These are phyloP conservation scores for Lobophora halterata DNA, from an alignment of 2,888 invertebrate species.

Conservation along the genomic window DNA sequence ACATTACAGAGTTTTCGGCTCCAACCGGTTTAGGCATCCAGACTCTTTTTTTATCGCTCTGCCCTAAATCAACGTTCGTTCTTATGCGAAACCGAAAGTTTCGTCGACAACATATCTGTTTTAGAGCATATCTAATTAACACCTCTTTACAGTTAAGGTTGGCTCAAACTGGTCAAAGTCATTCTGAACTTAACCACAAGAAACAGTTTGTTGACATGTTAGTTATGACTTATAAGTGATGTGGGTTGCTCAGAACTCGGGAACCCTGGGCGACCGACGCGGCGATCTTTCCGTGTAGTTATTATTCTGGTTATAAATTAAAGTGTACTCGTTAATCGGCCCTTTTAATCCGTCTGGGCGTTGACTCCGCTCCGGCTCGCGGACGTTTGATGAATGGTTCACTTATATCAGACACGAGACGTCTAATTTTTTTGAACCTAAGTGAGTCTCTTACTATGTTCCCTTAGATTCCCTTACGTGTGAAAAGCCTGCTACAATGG, in stretches of 20 bases:
- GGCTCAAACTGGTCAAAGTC: constrained; percentile 27
- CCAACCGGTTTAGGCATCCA: constrained; percentile 59
- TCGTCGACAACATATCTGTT: constrained; percentile 55
- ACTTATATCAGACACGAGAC: constrained; percentile 46
- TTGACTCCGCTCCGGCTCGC: constrained; percentile 61
- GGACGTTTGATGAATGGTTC: constrained; percentile 44
- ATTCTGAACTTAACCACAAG: constrained; percentile 21
- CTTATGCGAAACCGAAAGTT: constrained; percentile 81
- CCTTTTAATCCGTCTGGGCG: constrained; percentile 78
- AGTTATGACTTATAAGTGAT: constrained; percentile 50
- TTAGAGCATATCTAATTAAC: constrained; percentile 44
- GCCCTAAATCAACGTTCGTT: constrained; percentile 60
- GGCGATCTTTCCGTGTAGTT: constrained; percentile 63
- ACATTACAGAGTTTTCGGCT: constrained; percentile 65
- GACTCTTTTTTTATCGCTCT: constrained; percentile 52
- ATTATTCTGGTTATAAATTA: constrained; percentile 77
- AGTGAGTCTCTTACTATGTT: constrained; percentile 50
- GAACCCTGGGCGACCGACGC: constrained; percentile 32
- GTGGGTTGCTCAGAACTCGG: constrained; percentile 40
- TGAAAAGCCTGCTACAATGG: constrained; percentile 44
- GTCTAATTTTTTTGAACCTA: constrained; percentile 54
- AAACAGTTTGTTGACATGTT: constrained; percentile 57
- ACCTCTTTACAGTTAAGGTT: constrained; percentile 33
- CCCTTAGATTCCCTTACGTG: too few species aligned
- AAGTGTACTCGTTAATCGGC: constrained; percentile 72